Evolutionary conservation across 2,113 vertebrate genomes (phyloP).

Genomic region (Gulo gulo): DNA sequence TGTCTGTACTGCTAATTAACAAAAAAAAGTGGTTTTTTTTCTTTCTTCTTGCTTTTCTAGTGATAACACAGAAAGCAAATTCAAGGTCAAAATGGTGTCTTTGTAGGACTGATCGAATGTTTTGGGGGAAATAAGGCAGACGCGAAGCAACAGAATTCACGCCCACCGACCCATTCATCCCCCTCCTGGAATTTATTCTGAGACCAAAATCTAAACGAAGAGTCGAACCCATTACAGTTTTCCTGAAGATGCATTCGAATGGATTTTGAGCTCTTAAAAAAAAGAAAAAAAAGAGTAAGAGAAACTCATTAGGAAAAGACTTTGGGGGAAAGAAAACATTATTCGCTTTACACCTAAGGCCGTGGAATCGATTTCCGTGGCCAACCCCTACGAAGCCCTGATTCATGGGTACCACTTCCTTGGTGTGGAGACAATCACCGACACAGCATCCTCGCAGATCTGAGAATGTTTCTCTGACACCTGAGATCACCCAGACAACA

Average conservation of each 20-base stretch:
- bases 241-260: neutral
- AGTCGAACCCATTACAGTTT: neutral
- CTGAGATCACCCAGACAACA: constrained; percentile 58
- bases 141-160: neutral
- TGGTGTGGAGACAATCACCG: neutral
- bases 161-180: neutral
- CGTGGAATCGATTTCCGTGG: neutral
- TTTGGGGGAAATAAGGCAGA: neutral
- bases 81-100: neutral
- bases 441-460: neutral
- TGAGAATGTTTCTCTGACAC: constrained; percentile 33
- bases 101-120: neutral
- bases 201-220: neutral
- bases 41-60: neutral
- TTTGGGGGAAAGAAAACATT: neutral
- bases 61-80: neutral
- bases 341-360: neutral
- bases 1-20: neutral
- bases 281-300: neutral
- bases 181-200: neutral
- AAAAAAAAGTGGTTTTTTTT: neutral
- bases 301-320: neutral
- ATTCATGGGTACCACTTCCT: neutral
- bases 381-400: neutral
- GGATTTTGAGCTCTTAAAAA: constrained; percentile 4